These are phyloP conservation scores for Drosophila ustulata DNA, from an alignment of 2,888 invertebrate genomes.

Conservation along the genomic window DNA sequence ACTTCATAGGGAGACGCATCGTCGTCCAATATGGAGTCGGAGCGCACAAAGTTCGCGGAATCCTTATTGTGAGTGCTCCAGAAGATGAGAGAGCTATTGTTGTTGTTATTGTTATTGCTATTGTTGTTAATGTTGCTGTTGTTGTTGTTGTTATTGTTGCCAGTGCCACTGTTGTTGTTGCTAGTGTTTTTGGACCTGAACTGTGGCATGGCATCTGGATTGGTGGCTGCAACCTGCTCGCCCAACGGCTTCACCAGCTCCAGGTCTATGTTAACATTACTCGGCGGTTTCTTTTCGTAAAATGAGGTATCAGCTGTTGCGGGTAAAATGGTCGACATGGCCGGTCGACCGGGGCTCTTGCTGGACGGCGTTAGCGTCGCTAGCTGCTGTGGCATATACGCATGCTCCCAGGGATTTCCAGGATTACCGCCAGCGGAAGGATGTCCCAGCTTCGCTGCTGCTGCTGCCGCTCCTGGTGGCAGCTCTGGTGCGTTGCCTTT, in stretches of 20 bases:
- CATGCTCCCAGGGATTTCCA: constrained; percentile 58
- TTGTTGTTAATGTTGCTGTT: constrained; percentile 36
- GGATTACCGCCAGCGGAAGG: constrained; percentile 22
- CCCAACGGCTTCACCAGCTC: constrained; percentile 53
- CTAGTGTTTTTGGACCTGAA: constrained; percentile 42
- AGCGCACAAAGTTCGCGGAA: constrained; percentile 84
- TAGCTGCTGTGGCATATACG: constrained; percentile 46
- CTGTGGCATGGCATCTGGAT: constrained; percentile 33
- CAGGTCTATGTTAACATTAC: constrained; percentile 69
- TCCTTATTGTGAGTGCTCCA: constrained; percentile 63
- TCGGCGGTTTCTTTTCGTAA: constrained; percentile 81
- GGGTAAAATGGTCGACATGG: constrained; percentile 68
- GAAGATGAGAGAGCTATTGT: constrained; percentile 49
- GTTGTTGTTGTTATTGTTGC: constrained; percentile 26
- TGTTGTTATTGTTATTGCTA: constrained; percentile 41
- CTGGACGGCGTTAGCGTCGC: constrained; percentile 70
- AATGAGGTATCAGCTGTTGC: constrained; percentile 78
- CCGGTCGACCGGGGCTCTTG: constrained; percentile 62
- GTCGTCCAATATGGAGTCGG: constrained; percentile 87
- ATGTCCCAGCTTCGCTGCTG: constrained; percentile 35
- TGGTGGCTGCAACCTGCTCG: constrained; percentile 25
- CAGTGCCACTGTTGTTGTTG: constrained; percentile 26
- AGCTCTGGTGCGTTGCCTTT: constrained; percentile 38
- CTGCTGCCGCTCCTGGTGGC: background rate
- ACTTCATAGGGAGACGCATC: constrained; percentile 88